Evolutionary conservation across 2,797 vertebrate genomes (phyloP), one percentile per base, ranked within the genome.

Genomic region (Dermochelys coriacea): DNA sequence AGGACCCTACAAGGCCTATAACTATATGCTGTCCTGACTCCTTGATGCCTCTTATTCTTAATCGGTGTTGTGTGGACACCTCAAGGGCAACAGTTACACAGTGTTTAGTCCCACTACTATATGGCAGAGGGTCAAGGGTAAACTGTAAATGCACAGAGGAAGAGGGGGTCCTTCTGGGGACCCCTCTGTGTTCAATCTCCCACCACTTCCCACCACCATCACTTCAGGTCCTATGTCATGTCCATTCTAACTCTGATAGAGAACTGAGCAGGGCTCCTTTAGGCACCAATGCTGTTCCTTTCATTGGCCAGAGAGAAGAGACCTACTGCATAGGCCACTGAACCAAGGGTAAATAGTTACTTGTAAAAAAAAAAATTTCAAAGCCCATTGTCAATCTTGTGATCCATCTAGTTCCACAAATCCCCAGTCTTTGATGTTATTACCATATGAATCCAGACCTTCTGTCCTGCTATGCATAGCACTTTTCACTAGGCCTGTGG

Each of bases 141-240:
- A 64, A n/a, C 18, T n/a, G 34, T n/a, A 64, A 64, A 64, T 64
- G 34, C 8, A 64, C 2, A n/a, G 61, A 77, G 1, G 2, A 51
- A 16, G 23, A 2, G 0, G 1, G 0, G 11, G 57, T 25, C 5
- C 8, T 64, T 68, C 34, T 68, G 19, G 15, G 1, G 45, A 79
- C 3, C 6, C 37, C 71, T 80, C 6, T 1, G 47, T 64, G 29
- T 0, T 1, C 3, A 9, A 8, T 2, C 1, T 0, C 31, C 59
- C 18, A 34, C 5, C 3, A 11, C 34, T 84, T 90, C 84, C 84
- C 64, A 2, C 9, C 54, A 12, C 86, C 85, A 1, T 0, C 45
- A 4, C 77, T 64, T 82, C 61, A 34, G 15, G 34, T 37, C 61
- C 37, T 41, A 10, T 25, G 68, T 71, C n/a, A 25, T 41, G 21